Evolutionary conservation across 2,113 vertebrate genomes (phyloP).

Genomic region (Hemicordylus capensis): DNA sequence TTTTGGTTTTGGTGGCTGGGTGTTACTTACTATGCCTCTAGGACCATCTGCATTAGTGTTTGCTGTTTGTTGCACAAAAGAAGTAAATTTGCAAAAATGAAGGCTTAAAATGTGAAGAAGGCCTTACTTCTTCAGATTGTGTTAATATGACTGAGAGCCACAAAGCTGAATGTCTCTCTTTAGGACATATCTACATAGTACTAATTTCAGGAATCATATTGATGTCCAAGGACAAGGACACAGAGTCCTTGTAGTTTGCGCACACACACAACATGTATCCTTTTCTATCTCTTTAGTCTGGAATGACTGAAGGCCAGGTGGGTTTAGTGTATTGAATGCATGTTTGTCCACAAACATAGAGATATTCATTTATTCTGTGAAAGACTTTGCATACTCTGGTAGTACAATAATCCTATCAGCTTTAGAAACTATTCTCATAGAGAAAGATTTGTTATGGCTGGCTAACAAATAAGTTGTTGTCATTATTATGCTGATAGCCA

Average conservation of each 20-base stretch:
- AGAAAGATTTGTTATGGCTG: too few species aligned
- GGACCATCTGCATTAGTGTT: constrained; percentile 9
- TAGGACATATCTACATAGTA: neutral
- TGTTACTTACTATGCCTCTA: constrained; percentile 25
- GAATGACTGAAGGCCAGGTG: neutral
- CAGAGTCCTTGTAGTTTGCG: neutral
- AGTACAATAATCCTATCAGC: too few species aligned
- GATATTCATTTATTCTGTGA: neutral
- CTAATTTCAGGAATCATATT: neutral
- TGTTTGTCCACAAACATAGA: neutral
- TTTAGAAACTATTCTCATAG: too few species aligned
- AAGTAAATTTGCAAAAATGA: constrained; percentile 29
- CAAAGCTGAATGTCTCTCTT: neutral
- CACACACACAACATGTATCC: neutral
- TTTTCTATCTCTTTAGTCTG: neutral
- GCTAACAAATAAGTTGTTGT: too few species aligned
- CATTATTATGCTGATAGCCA: too few species aligned
- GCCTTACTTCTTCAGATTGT: too few species aligned
- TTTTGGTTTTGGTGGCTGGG: constrained; percentile 34
- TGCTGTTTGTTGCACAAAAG: constrained; percentile 35
- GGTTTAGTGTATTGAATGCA: neutral
- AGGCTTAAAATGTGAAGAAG: too few species aligned
- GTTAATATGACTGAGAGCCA: too few species aligned
- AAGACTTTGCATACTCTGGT: neutral
- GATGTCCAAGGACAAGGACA: neutral